Evolutionary conservation across 2,888 invertebrate species (phyloP).

Genomic region (Eupithecia subfuscata): DNA sequence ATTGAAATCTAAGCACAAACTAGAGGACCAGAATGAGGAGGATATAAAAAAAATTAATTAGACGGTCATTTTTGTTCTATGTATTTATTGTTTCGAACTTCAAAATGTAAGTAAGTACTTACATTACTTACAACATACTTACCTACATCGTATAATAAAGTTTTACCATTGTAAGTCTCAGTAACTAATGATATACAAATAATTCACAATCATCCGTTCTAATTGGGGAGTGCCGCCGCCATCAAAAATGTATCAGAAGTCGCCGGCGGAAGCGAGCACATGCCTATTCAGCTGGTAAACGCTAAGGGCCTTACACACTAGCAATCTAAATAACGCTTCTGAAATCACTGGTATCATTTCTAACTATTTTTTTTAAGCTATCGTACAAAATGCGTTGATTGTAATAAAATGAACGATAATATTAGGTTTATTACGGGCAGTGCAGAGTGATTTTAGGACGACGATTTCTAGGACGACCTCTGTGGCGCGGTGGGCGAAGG

Average conservation of each 20-base stretch:
- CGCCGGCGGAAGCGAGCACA: slow-evolving; percentile 68
- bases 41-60: too few species aligned
- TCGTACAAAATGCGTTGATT: not conserved
- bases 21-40: too few species aligned
- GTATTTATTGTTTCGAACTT: too few species aligned
- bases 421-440: too few species aligned
- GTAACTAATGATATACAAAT: slow-evolving; percentile 60
- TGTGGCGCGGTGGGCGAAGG: too few species aligned
- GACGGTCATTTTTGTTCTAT: too few species aligned
- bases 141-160: not conserved
- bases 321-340: not conserved
- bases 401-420: too few species aligned
- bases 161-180: slow-evolving; percentile 30
- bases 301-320: slow-evolving; percentile 5
- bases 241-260: slow-evolving; percentile 58
- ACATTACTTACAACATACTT: too few species aligned
- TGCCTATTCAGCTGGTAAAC: slow-evolving; percentile 48
- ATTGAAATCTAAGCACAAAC: too few species aligned
- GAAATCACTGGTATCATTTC: not conserved
- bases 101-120: too few species aligned
- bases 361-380: not conserved
- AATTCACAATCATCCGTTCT: slow-evolving; percentile 69
- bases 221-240: slow-evolving; percentile 61
- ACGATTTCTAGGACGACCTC: too few species aligned
- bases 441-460: too few species aligned